These are phyloP conservation scores for Cylindroiulus punctatus DNA, from an alignment of 2,888 invertebrate species.

Conservation along the genomic window DNA sequence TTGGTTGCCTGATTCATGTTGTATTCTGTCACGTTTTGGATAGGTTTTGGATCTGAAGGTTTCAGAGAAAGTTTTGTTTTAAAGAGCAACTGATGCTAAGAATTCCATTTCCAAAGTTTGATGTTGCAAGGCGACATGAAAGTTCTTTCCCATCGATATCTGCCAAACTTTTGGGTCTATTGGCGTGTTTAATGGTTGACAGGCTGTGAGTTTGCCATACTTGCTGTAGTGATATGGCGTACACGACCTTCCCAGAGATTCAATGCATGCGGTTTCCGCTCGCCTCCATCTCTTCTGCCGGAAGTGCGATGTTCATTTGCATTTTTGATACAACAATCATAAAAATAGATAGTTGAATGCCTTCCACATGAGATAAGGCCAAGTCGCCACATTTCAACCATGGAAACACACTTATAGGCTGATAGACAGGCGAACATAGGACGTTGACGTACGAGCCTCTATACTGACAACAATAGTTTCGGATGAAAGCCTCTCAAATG, in stretches of 20 bases:
- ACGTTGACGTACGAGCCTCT: neutral
- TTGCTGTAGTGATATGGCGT: constrained; percentile 23
- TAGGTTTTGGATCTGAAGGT: too few relatives aligned
- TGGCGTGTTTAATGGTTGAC: constrained; percentile 4
- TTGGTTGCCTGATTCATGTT: too few relatives aligned
- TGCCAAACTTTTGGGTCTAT: neutral
- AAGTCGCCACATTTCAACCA: constrained; percentile 20
- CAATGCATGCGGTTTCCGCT: constrained; percentile 16
- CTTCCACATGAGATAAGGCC: constrained; percentile 28
- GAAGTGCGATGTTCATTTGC: constrained; percentile 36
- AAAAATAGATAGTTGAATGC: constrained; percentile 38
- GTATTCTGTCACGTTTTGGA: too few relatives aligned
- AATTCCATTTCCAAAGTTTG: neutral
- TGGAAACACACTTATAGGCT: neutral
- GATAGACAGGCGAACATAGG: constrained; percentile 22
- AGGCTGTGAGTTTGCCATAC: neutral
- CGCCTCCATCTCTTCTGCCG: constrained; percentile 31
- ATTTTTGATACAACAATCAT: constrained; percentile 42
- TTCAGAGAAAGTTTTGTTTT: neutral
- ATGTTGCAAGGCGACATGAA: neutral
- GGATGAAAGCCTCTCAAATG: constrained; percentile 1
- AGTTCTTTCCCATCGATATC: neutral
- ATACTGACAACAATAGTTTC: constrained; percentile 22
- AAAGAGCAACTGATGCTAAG: neutral
- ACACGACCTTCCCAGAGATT: constrained; percentile 37